phyloP scores from a whole-genome alignment of 1,140 invertebrate species.

The Limonius californicus region DNA sequence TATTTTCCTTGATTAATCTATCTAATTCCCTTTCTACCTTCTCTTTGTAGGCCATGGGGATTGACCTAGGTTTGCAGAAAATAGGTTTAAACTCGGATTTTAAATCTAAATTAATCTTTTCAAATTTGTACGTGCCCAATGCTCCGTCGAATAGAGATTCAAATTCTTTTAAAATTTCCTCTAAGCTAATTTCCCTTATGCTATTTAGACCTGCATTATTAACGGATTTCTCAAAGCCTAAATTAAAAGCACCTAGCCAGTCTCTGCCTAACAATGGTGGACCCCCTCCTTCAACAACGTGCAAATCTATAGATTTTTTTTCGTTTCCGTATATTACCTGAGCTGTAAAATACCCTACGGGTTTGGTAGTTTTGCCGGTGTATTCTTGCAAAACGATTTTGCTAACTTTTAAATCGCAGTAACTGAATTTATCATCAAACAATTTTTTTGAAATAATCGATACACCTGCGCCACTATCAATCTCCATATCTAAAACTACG shows the following conservation, averaged over 20 bases:
- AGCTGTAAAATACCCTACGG: not conserved
- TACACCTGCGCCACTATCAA: not conserved
- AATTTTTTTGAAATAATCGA: not conserved
- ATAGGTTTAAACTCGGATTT: not conserved
- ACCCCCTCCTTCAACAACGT: not conserved
- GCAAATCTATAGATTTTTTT: not conserved
- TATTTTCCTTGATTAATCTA: not conserved
- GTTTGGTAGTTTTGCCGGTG: not conserved
- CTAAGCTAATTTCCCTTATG: not conserved
- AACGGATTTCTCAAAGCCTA: not conserved
- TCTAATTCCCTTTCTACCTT: not conserved
- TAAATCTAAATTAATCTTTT: not conserved
- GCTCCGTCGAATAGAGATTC: not conserved
- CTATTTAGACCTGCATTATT: not conserved
- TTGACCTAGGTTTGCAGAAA: not conserved
- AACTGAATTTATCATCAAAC: not conserved
- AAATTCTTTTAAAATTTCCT: not conserved
- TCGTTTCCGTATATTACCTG: not conserved
- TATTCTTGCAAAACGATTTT: conserved; percentile 1
- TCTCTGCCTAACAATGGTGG: conserved; percentile 3
- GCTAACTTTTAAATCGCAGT: not conserved
- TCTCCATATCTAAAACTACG: not conserved
- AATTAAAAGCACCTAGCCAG: not conserved
- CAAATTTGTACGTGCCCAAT: not conserved
- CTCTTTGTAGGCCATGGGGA: not conserved